Base-by-base conservation (phyloP, 2,888 invertebrate genomes). In the Ophion ellenae region DNA sequence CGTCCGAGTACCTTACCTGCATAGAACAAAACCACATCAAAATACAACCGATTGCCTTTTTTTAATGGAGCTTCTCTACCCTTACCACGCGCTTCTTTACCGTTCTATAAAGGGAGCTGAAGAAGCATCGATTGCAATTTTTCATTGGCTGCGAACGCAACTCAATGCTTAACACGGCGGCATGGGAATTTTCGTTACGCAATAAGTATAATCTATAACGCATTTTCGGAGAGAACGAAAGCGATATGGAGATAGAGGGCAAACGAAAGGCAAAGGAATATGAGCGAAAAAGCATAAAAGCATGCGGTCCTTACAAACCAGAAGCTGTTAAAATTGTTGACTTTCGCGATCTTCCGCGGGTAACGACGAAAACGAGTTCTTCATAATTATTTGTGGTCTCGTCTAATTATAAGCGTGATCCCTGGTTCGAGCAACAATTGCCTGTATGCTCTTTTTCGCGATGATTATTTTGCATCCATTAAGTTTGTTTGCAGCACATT, bases 341-440 rank as follows among this genome's bases (percentile, higher is more conserved):
- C 77, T 84, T 89, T 86, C 47, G 79, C 40, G 71, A 70, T 71
- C 63, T 63, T 64, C 17, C 53, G 53, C 10, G 17, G 53, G 11
- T 28, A 47, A 64, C 75, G 77, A 69, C 67, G 40, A 17, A 69
- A 11, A 71, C 20, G 61, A 32, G 84, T 85, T 32, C 87, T 81
- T 70, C 73, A 77, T 87, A 84, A 89, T 88, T 73, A 81, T 79
- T 84, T 53, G 69, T 57, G 75, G 76, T 82, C 81, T 24, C 59
- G 81, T 87, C 86, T 86, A 85, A 88, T 87, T 86, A 87, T 73
- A 76, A 87, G 66, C 61, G 45, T 78, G 73, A 86, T 85, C 80
- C 69, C 71, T 14, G 53, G 9, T 17, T 53, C 11, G 53, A 53
- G 53, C 10, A 14, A 53, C 4, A 53, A 10, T 10, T 9, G 32